Evolutionary conservation across 2,888 invertebrate genomes (phyloP).

Genomic region (Alloplasta piceator): DNA sequence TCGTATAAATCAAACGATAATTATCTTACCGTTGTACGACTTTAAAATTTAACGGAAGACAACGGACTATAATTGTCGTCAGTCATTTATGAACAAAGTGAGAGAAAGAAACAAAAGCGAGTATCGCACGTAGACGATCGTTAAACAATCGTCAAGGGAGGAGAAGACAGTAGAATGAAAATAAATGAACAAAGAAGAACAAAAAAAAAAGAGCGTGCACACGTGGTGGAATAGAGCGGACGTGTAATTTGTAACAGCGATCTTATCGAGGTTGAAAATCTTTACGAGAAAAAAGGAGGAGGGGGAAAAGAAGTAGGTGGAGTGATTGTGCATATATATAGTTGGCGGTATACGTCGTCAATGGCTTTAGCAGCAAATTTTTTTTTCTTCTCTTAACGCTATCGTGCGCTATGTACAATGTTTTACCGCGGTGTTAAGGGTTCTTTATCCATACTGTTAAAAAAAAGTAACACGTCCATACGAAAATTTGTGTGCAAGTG

Average conservation of each 20-base stretch:
- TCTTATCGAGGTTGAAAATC: conserved; percentile 42
- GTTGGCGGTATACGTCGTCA: conserved; percentile 6
- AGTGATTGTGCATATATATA: not conserved
- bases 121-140: conserved; percentile 4
- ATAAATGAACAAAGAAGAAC: conserved; percentile 3
- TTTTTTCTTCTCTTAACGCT: not conserved
- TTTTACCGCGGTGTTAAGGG: not conserved
- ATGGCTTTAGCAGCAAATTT: conserved; percentile 16
- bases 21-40: too few species aligned
- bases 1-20: too few species aligned
- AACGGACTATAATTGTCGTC: not conserved
- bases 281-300: conserved; percentile 34
- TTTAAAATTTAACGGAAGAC: too few species aligned
- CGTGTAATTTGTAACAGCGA: conserved; percentile 49
- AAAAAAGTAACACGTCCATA: not conserved
- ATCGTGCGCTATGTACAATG: conserved; percentile 11
- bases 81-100: not conserved
- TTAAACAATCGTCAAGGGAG: conserved; percentile 10
- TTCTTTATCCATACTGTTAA: conserved; percentile 7
- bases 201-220: not conserved
- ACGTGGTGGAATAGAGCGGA: conserved; percentile 5
- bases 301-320: not conserved
- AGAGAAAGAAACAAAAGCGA: not conserved
- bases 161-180: not conserved
- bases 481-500: too few species aligned